Evolutionary conservation across 1,140 invertebrate genomes (phyloP).

Genomic region (Frieseomelitta varia): DNA sequence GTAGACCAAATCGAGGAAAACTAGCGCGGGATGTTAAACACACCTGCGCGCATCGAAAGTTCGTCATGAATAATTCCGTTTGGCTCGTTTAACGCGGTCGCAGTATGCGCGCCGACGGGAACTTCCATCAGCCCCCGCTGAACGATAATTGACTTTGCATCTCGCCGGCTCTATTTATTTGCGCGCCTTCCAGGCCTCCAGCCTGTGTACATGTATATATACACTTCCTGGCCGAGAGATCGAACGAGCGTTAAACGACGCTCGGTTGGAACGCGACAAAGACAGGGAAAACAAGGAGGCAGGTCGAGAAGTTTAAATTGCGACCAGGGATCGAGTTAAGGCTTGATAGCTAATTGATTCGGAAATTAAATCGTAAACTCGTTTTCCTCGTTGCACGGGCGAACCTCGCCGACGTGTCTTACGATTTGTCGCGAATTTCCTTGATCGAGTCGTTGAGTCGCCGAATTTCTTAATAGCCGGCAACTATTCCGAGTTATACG

Average conservation of each 20-base stretch:
- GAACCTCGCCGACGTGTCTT: too few species aligned
- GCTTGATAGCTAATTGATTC: conserved; percentile 38
- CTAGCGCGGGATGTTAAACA: conserved; percentile 55
- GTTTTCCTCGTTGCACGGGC: neutral
- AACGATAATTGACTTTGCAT: conserved; percentile 63
- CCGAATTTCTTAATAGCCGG: too few species aligned
- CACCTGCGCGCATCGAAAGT: conserved; percentile 61
- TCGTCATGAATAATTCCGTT: conserved; percentile 66
- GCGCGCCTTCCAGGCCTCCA: neutral
- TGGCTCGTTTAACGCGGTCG: conserved; percentile 45
- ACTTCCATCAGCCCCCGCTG: conserved; percentile 30
- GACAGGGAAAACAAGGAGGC: conserved; percentile 24
- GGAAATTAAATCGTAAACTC: conserved; percentile 33
- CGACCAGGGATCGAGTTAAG: conserved; percentile 25
- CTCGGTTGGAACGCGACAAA: neutral
- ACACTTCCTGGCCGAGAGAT: neutral
- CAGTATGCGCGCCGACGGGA: conserved; percentile 2
- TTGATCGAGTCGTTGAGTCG: neutral
- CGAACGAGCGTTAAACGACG: conserved; percentile 27
- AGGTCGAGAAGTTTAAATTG: conserved; percentile 36
- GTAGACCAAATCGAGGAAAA: conserved; percentile 33
- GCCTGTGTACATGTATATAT: neutral
- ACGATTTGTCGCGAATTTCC: neutral
- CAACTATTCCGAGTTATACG: too few species aligned
- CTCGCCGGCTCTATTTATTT: conserved; percentile 60